These are phyloP conservation scores for Colistium nudipinnis DNA, from an alignment of 2,113 vertebrate genomes.

Conservation along the genomic window DNA sequence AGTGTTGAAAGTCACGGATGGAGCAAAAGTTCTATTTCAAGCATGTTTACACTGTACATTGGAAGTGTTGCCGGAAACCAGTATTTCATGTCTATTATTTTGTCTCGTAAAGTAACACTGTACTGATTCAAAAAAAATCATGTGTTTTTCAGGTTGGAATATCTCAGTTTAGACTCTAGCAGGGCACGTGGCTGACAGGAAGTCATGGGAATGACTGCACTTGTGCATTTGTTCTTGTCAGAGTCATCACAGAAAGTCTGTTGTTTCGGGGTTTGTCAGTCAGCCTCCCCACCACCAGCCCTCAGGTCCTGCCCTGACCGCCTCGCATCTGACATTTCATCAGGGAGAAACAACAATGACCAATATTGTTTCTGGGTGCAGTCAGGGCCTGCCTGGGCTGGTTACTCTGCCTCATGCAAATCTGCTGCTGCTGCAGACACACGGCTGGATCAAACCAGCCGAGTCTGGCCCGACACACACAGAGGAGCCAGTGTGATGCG, in stretches of 20 bases:
- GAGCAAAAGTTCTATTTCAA: too few species aligned
- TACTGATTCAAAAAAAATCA: too few species aligned
- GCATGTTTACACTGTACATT: too few species aligned
- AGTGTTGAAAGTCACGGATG: too few species aligned
- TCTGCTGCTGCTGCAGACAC: conserved; percentile 15
- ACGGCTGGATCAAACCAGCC: conserved; percentile 63
- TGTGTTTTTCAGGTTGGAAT: too few species aligned
- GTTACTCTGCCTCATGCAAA: conserved; percentile 32
- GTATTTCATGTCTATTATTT: too few species aligned
- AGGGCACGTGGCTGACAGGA: background rate
- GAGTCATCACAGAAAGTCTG: conserved; percentile 30
- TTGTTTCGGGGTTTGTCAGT: conserved; percentile 32
- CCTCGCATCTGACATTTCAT: conserved; percentile 58
- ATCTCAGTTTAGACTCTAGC: too few species aligned
- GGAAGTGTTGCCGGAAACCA: too few species aligned
- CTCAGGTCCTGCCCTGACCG: conserved; percentile 4
- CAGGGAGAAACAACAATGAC: conserved; percentile 52
- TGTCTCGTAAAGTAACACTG: too few species aligned
- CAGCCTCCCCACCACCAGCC: conserved; percentile 8
- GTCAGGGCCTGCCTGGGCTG: conserved; percentile 34
- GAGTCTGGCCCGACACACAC: conserved; percentile 52
- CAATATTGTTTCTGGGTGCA: conserved; percentile 53
- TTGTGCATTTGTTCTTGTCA: conserved; percentile 5
- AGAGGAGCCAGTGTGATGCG: conserved; percentile 47
- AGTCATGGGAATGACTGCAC: conserved; percentile 5